Evolutionary conservation across 92 coral and sea anemone genomes (phyloP), one percentile per base, ranked within the genome.

Genomic region (Parazoanthus darwini): DNA sequence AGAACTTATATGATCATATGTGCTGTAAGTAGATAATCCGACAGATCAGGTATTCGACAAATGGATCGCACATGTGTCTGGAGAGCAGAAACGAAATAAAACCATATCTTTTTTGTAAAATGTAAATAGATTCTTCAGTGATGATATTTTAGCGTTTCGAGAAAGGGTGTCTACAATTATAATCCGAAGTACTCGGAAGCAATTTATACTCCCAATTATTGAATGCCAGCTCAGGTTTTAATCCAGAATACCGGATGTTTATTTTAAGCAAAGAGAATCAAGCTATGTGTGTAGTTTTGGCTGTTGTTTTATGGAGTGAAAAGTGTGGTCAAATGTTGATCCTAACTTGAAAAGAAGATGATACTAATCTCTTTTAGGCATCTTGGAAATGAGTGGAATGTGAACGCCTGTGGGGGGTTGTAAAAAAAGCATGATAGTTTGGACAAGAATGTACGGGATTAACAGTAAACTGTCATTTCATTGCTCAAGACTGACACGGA

Each of bases 341-440:
- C 50, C 0, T 79, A 26, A 14, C 39, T 79, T 46, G 5, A n/a
- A 78, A n/a, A 44, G 66, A 11, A 25, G 35, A 46, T 48, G 13
- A 78, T n/a, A n/a, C 11, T 51, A 26, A 79, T 23, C 14, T 7
- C 72, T 73, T 33, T 16, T 26, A 29, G 37, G 73, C 51, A 58
- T 80, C 85, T 35, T 56, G 36, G 43, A 56, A 46, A 35, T 80
- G 72, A 18, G 16, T 80, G 85, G 85, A 80, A 80, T 59, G 72
- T 38, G 51, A 48, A 48, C 11, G 72, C 13, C 16, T 16, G 9
- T 6, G 26, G 59, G 22, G 16, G 22, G 4, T 58, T 58, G 65
- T 58, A 13, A 18, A 46, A 4, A 46, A 2, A 2, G 50, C 50
- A 46, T 46, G 50, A 46, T 46, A 8, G 6, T 9, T 46, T 58